These are phyloP conservation scores for Pachyramphus minor DNA, from an alignment of 2,113 vertebrate species.

Conservation along the genomic window DNA sequence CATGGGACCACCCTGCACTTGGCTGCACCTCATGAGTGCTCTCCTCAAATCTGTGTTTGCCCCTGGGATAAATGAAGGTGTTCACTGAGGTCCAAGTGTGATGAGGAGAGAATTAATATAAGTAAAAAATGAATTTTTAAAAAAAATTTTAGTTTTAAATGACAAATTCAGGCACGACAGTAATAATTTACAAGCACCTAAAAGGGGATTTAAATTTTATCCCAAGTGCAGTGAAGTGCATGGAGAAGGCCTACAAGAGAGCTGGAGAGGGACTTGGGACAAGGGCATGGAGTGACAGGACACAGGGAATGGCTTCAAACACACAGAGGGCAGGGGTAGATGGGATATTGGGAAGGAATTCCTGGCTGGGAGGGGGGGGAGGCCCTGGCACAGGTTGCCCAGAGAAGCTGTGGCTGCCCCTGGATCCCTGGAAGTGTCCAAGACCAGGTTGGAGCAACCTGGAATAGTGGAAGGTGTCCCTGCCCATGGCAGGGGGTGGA, in stretches of 20 bases:
- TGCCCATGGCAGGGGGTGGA: background rate
- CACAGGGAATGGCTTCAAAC: background rate
- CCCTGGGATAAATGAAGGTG: background rate
- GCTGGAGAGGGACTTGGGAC: background rate
- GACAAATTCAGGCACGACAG: background rate
- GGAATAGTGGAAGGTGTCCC: background rate
- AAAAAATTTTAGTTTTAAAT: background rate
- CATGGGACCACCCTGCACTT: background rate
- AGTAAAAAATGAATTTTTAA: background rate
- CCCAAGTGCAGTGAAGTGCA: background rate
- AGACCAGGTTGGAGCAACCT: background rate
- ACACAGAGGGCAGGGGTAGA: background rate
- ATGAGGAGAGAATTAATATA: background rate
- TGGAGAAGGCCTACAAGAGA: background rate
- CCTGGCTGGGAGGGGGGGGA: rapidly evolving
- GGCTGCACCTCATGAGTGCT: rapidly evolving
- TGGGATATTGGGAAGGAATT: background rate
- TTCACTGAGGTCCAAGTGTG: background rate
- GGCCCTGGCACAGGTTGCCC: background rate
- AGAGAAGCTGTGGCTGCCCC: background rate
- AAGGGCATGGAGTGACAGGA: background rate
- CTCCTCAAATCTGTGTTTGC: background rate
- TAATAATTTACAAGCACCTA: background rate
- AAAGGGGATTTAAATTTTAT: background rate
- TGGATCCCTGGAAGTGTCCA: background rate